Evolutionary conservation across 1,140 invertebrate species (phyloP).

Genomic region (Colletes latitarsis): DNA sequence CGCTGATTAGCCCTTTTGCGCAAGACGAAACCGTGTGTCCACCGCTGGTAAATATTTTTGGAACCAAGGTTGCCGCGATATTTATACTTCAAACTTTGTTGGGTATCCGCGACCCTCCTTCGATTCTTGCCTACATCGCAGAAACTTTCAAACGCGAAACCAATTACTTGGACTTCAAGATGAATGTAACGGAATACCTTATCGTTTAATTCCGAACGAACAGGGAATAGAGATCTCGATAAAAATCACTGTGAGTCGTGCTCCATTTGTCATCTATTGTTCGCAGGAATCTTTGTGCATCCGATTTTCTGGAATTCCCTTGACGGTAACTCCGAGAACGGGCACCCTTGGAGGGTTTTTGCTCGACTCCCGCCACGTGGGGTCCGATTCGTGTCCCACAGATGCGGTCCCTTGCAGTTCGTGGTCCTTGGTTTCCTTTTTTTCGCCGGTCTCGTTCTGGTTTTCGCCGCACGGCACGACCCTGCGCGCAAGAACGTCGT

Average conservation of each 20-base stretch:
- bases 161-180: too few relatives aligned
- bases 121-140: too few relatives aligned
- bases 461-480: not conserved
- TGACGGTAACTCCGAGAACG: not conserved
- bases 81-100: too few relatives aligned
- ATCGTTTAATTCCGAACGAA: too few relatives aligned
- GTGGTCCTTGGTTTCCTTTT: conserved; percentile 1
- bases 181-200: too few relatives aligned
- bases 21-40: too few relatives aligned
- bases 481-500: not conserved
- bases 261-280: not conserved
- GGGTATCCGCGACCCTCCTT: too few relatives aligned
- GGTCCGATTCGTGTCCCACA: conserved; percentile 47
- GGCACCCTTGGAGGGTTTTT: conserved; percentile 25
- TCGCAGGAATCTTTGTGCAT: not conserved
- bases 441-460: not conserved
- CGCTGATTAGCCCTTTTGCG: not conserved
- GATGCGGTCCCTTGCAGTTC: conserved; percentile 38
- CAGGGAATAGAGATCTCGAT: too few relatives aligned
- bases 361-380: conserved; percentile 47
- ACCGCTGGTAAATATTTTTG: too few relatives aligned
- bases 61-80: too few relatives aligned
- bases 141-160: too few relatives aligned
- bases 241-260: too few relatives aligned
- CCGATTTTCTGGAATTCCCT: not conserved